phyloP scores from a whole-genome alignment of 2,113 vertebrate species.

The Dromaius novaehollandiae region DNA sequence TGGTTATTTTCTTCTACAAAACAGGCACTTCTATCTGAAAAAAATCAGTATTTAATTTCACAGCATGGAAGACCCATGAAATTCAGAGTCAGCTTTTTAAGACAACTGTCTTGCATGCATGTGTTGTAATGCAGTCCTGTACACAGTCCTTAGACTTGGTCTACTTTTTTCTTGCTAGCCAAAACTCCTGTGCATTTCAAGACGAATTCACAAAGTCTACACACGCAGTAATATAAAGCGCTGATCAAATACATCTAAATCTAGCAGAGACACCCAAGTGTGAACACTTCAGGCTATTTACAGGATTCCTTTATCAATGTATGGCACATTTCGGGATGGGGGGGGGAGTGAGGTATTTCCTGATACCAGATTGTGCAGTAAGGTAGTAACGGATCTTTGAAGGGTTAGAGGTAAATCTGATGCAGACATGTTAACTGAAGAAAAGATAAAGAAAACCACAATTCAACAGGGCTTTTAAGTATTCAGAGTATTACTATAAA shows the following conservation, averaged over 20 bases:
- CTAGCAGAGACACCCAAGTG: not conserved
- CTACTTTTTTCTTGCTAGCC: not conserved
- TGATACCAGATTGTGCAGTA: not conserved
- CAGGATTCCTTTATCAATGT: not conserved
- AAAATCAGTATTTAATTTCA: constrained; percentile 1
- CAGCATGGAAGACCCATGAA: not conserved
- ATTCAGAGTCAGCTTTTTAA: not conserved
- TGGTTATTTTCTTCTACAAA: constrained; percentile 3
- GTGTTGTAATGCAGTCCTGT: not conserved
- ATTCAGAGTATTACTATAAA: not conserved
- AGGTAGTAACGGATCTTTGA: not conserved
- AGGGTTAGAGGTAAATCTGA: not conserved
- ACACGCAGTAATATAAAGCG: not conserved
- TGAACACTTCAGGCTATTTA: not conserved
- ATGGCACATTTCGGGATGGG: not conserved
- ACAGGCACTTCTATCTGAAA: not conserved
- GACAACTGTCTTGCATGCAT: not conserved
- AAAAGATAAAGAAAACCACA: not conserved
- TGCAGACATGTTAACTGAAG: not conserved
- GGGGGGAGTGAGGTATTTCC: not conserved
- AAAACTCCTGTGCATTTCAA: not conserved
- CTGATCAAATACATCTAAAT: not conserved
- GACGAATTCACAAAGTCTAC: not conserved
- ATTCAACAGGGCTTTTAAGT: not conserved
- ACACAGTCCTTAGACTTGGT: not conserved